phyloP scores from a whole-genome alignment of 2,888 invertebrate genomes.

The Andrena dorsata region DNA sequence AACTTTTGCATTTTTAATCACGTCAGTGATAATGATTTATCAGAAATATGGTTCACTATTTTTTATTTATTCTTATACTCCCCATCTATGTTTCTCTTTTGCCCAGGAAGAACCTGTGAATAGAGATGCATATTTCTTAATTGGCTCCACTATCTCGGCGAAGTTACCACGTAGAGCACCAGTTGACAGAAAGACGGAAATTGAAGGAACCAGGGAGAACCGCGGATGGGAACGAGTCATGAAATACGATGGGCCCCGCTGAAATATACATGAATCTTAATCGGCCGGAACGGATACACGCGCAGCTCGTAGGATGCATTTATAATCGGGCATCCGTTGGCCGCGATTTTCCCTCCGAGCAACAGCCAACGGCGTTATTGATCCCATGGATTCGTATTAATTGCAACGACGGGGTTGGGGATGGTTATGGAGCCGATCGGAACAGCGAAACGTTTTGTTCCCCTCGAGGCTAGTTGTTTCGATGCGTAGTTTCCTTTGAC shows the following conservation, averaged over 20 bases:
- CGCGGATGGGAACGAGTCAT: constrained; percentile 57
- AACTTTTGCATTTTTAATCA: no score
- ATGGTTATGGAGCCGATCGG: neutral
- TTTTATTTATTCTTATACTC: no score
- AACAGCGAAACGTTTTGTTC: neutral
- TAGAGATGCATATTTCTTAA: neutral
- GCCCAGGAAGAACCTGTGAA: neutral
- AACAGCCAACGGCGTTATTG: neutral
- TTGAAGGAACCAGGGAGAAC: constrained; percentile 66
- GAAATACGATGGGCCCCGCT: constrained; percentile 51
- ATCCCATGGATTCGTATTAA: neutral
- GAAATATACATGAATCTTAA: constrained; percentile 65
- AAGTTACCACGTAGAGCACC: neutral
- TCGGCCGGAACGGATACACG: constrained; percentile 49
- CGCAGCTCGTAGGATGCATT: constrained; percentile 13
- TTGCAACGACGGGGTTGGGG: neutral
- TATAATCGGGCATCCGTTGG: constrained; percentile 19
- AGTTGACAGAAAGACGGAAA: constrained; percentile 49
- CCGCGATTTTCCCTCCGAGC: constrained; percentile 15
- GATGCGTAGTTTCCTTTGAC: neutral
- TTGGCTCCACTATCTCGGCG: neutral
- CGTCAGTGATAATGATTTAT: no score
- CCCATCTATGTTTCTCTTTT: neutral
- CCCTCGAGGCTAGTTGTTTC: neutral
- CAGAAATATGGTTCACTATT: no score